A percentile compares a stretch with the other conserved stretches of the same genome.
phyloP scores from a whole-genome alignment of 2,113 vertebrate species.

The Periophthalmus modestus region DNA sequence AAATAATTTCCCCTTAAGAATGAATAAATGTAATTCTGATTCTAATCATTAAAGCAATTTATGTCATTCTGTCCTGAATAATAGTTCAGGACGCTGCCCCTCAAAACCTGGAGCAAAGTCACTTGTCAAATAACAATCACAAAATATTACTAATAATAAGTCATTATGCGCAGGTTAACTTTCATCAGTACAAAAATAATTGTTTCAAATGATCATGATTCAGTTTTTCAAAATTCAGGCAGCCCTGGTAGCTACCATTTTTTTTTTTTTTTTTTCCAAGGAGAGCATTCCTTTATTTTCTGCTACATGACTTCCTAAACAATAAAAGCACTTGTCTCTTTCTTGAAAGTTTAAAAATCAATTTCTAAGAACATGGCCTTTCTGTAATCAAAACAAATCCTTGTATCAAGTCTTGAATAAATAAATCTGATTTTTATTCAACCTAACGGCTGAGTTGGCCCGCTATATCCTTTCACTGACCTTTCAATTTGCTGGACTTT shows the following conservation, averaged over 20 bases:
- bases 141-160: neutral
- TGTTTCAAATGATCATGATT: neutral
- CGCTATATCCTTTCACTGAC: constrained; percentile 34
- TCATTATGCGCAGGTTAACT: neutral
- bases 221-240: neutral
- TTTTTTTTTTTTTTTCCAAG: constrained; percentile 5
- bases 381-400: constrained; percentile 32
- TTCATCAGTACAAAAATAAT: neutral
- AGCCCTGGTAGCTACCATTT: neutral
- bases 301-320: constrained; percentile 9
- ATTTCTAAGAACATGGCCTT: constrained; percentile 35
- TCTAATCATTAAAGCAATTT: too few relatives aligned
- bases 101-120: too few relatives aligned
- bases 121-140: neutral
- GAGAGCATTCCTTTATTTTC: constrained; percentile 21
- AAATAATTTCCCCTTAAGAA: too few relatives aligned
- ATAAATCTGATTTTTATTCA: constrained; percentile 49
- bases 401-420: constrained; percentile 46
- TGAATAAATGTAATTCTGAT: too few relatives aligned
- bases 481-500: constrained; percentile 27
- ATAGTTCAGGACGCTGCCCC: too few relatives aligned
- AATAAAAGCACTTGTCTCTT: neutral
- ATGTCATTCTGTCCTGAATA: too few relatives aligned
- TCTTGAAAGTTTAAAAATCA: constrained; percentile 43
- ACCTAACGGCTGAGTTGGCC: constrained; percentile 36